Conservation (phyloP, 2,797 vertebrate genomes). For the Sebastes itinus region DNA sequence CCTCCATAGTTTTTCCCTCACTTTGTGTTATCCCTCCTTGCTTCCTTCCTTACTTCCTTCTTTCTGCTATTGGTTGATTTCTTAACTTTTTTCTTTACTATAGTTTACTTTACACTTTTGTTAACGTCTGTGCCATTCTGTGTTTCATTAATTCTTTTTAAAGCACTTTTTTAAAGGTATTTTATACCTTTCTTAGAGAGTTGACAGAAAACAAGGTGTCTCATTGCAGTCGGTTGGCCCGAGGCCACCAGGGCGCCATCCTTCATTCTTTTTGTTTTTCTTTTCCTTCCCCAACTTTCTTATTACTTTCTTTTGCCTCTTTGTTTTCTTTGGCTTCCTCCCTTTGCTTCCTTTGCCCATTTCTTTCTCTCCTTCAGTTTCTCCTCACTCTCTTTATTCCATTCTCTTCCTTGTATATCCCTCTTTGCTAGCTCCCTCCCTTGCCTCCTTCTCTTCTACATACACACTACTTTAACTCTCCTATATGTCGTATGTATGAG, state of each 20-base stretch:
- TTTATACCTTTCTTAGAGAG: neutral
- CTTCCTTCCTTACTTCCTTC: neutral
- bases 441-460: neutral
- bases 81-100: neutral
- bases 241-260: neutral
- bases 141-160: neutral
- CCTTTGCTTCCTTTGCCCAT: neutral
- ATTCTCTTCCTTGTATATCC: neutral
- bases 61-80: neutral
- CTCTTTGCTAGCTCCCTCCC: neutral
- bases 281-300: neutral
- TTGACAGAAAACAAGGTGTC: neutral
- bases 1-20: neutral
- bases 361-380: neutral
- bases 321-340: neutral
- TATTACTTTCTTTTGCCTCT: neutral
- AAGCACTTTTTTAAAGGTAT: neutral
- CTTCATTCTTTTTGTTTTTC: neutral
- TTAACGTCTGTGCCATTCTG: neutral
- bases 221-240: neutral
- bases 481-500: conserved; percentile 23
- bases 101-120: neutral
- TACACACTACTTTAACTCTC: neutral
- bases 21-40: too few species aligned
- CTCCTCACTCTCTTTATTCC: neutral